Conservation (phyloP, 2,888 invertebrate genomes). For the Noctua janthe region DNA sequence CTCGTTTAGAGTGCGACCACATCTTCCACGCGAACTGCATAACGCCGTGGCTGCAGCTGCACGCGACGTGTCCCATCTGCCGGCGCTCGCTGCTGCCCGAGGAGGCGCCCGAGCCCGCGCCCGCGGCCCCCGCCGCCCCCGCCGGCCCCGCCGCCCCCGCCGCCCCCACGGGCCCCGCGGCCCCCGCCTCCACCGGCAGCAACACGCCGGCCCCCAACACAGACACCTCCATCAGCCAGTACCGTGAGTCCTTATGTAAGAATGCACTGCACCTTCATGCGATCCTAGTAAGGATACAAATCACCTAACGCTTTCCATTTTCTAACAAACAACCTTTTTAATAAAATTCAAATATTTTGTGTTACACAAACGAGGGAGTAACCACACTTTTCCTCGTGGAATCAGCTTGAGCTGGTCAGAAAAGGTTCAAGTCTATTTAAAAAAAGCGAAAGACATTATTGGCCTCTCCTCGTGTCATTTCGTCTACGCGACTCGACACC, state of each 20-base stretch:
- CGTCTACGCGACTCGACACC: background rate
- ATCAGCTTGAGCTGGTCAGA: background rate
- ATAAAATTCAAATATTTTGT: background rate
- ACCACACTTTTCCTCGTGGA: background rate
- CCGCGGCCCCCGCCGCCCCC: constrained; percentile 38
- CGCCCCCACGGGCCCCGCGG: constrained; percentile 12
- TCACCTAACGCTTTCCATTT: constrained; percentile 47
- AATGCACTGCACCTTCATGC: constrained; percentile 49
- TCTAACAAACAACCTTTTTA: constrained; percentile 3
- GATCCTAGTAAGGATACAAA: constrained; percentile 43
- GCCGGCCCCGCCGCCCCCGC: constrained; percentile 32
- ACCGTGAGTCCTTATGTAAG: constrained; percentile 63
- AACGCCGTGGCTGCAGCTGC: constrained; percentile 98
- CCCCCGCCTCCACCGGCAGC: constrained; percentile 25
- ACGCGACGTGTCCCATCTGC: constrained; percentile 99
- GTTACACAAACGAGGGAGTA: background rate
- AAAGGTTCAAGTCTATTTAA: background rate
- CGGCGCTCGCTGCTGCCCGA: constrained; percentile 90
- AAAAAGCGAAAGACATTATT: background rate
- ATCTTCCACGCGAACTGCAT: constrained; percentile 98
- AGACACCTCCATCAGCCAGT: constrained; percentile 50
- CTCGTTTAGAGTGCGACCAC: constrained; percentile 96
- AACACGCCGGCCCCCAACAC: constrained; percentile 40
- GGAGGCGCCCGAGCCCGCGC: constrained; percentile 56
- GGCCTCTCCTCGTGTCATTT: background rate